Conservation (phyloP, 2,797 vertebrate species). For the Clarias laeviceps region DNA sequence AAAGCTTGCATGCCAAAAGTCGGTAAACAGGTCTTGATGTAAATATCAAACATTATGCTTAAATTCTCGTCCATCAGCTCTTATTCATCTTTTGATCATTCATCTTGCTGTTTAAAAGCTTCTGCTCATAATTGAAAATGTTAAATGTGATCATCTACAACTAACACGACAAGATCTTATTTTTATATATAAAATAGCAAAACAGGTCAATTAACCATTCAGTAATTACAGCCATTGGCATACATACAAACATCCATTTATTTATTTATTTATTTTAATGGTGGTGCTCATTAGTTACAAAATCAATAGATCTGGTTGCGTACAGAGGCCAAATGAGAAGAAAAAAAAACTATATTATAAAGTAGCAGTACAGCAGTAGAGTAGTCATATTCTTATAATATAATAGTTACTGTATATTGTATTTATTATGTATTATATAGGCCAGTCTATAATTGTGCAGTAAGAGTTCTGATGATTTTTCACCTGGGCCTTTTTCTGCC, state of each 20-base stretch:
- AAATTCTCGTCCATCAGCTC: not conserved
- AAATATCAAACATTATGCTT: not conserved
- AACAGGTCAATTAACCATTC: not conserved
- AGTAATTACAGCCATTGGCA: too few relatives aligned
- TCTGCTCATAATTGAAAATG: not conserved
- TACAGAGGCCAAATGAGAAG: too few relatives aligned
- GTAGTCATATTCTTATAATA: too few relatives aligned
- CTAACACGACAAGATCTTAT: not conserved
- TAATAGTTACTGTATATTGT: not conserved
- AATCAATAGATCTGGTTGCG: too few relatives aligned
- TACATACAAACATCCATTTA: too few relatives aligned
- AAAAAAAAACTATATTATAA: too few relatives aligned
- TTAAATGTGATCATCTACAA: not conserved
- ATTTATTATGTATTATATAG: not conserved
- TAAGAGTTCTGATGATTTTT: conserved; percentile 33
- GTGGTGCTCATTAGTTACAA: too few relatives aligned
- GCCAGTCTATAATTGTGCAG: not conserved
- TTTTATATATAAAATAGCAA: not conserved
- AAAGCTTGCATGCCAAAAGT: not conserved
- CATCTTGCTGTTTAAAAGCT: not conserved
- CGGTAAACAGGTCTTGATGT: not conserved
- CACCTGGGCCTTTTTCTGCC: conserved; percentile 92
- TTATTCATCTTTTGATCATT: not conserved
- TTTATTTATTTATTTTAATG: too few relatives aligned
- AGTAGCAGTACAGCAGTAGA: not conserved